phyloP scores from a whole-genome alignment of 2,113 vertebrate species.

The Lophotis ruficrista region DNA sequence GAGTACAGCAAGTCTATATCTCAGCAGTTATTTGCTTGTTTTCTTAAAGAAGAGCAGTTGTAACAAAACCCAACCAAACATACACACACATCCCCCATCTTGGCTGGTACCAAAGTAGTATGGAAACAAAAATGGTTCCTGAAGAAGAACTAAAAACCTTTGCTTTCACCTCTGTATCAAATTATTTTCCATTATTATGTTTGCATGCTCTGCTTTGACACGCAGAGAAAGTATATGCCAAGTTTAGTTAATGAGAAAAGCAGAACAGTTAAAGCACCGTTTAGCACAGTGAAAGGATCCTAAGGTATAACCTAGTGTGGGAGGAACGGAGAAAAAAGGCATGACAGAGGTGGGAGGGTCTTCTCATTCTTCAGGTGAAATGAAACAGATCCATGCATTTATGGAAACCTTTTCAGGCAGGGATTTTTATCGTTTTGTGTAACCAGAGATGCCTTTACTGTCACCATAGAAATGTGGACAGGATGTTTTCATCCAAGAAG shows the following conservation, averaged over 20 bases:
- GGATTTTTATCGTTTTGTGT: background rate
- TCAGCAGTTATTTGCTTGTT: background rate
- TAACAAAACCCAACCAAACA: background rate
- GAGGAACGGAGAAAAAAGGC: background rate
- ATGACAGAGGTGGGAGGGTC: rapidly evolving
- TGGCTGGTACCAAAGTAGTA: background rate
- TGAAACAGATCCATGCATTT: rapidly evolving
- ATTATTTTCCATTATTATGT: conserved; percentile 21
- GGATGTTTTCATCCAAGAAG: background rate
- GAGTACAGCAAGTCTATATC: background rate
- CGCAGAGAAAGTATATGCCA: background rate
- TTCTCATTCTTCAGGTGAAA: background rate
- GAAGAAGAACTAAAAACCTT: background rate
- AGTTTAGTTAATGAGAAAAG: conserved; percentile 26
- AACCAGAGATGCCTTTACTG: background rate
- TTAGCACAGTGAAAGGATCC: background rate
- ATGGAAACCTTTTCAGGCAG: background rate
- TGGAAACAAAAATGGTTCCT: background rate
- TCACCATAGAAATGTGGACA: conserved; percentile 2
- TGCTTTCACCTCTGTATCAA: conserved; percentile 9
- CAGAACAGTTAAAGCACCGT: background rate
- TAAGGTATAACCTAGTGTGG: background rate
- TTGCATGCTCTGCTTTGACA: conserved; percentile 26
- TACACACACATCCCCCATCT: background rate
- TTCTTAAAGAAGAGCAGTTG: background rate